Conservation (phyloP, 2,888 invertebrate species). For the Stomorhina lunata region DNA sequence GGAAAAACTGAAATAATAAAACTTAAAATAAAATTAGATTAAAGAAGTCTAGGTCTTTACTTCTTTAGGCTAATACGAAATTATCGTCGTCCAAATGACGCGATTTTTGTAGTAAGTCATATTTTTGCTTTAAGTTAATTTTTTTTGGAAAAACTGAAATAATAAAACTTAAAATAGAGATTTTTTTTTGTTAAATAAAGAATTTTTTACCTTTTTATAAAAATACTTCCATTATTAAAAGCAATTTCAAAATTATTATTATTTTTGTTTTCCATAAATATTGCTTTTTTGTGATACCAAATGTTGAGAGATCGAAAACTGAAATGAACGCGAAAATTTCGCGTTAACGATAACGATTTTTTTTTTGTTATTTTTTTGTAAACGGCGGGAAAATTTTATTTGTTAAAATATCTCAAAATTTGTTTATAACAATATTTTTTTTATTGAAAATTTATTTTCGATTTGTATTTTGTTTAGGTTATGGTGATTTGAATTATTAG, state of each 20-base stretch:
- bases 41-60: no score
- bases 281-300: slow-evolving; percentile 67
- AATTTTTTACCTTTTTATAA: slow-evolving; percentile 78
- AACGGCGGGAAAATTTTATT: slow-evolving; percentile 44
- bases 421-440: not conserved
- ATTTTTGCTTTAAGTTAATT: no score
- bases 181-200: slow-evolving; percentile 7
- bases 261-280: slow-evolving; percentile 80
- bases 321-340: not conserved
- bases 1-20: slow-evolving; percentile 26
- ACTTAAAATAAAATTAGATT: no score
- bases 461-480: not conserved
- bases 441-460: slow-evolving; percentile 34
- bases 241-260: slow-evolving; percentile 79
- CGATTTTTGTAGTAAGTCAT: no score
- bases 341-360: not conserved
- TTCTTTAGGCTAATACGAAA: no score
- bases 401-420: not conserved
- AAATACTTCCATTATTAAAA: slow-evolving; percentile 80
- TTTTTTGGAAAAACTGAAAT: slow-evolving; percentile 18
- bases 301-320: not conserved
- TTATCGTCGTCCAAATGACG: no score
- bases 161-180: slow-evolving; percentile 14
- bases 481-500: no score
- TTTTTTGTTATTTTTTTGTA: not conserved